Evolutionary conservation across 2,797 vertebrate genomes (phyloP).

Genomic region (Mallotus villosus): DNA sequence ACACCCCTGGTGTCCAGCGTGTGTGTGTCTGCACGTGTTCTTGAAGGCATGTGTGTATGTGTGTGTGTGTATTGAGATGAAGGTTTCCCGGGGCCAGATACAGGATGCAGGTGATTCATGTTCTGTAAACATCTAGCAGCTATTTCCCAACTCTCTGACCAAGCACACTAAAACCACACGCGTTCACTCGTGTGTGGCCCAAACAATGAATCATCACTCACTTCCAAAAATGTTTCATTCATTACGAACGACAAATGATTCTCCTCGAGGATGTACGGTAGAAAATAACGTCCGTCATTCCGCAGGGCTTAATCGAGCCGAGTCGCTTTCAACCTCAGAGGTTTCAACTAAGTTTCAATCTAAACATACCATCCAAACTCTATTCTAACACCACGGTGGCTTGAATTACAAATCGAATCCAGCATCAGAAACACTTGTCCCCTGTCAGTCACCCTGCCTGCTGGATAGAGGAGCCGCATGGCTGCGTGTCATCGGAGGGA

Average conservation of each 20-base stretch:
- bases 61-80: no score
- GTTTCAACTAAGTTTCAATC: no score
- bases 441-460: constrained; percentile 26
- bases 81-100: not conserved
- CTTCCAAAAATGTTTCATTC: no score
- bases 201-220: no score
- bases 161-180: not conserved
- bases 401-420: not conserved
- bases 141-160: not conserved
- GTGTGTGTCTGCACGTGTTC: not conserved
- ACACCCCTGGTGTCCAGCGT: not conserved
- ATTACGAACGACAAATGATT: no score
- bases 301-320: no score
- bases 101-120: not conserved
- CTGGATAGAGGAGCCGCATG: constrained; percentile 10
- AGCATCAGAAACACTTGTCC: not conserved
- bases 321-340: no score
- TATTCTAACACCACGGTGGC: no score
- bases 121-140: not conserved
- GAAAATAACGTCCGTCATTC: no score
- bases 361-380: no score
- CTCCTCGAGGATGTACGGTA: no score
- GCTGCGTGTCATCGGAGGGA: not conserved
- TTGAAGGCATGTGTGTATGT: not conserved
- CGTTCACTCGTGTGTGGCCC: no score